Evolutionary conservation across 2,113 vertebrate species (phyloP).

Genomic region (Cavia aperea): DNA sequence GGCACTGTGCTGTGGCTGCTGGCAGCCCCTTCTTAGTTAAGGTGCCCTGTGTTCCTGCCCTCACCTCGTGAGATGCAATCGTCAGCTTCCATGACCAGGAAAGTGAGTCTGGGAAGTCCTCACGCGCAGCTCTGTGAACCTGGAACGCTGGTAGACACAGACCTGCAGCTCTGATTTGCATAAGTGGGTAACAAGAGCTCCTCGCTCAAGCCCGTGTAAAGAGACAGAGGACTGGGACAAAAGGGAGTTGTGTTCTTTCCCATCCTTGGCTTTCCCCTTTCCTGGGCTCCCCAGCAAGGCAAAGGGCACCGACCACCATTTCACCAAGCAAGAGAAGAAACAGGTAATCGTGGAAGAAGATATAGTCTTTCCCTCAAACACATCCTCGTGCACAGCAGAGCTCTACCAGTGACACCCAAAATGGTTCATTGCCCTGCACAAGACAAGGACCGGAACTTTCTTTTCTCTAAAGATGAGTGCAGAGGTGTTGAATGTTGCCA

Average conservation of each 20-base stretch:
- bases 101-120: not conserved
- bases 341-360: too few species aligned
- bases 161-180: not conserved
- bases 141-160: accelerated
- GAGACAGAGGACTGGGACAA: accelerated
- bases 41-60: accelerated
- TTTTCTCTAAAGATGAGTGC: not conserved
- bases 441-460: too few species aligned
- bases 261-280: not conserved
- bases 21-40: not conserved
- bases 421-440: not conserved
- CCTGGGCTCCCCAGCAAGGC: not conserved
- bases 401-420: too few species aligned
- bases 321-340: not conserved
- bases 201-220: not conserved
- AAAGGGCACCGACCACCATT: not conserved
- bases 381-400: too few species aligned
- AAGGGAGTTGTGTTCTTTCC: too few species aligned
- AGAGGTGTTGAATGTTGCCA: too few species aligned
- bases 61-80: accelerated
- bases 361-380: not conserved
- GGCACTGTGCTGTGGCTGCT: not conserved
- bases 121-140: not conserved
- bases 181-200: accelerated
- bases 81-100: not conserved